phyloP scores from a whole-genome alignment of 2,888 invertebrate species.

The Minunthozetes semirufus region DNA sequence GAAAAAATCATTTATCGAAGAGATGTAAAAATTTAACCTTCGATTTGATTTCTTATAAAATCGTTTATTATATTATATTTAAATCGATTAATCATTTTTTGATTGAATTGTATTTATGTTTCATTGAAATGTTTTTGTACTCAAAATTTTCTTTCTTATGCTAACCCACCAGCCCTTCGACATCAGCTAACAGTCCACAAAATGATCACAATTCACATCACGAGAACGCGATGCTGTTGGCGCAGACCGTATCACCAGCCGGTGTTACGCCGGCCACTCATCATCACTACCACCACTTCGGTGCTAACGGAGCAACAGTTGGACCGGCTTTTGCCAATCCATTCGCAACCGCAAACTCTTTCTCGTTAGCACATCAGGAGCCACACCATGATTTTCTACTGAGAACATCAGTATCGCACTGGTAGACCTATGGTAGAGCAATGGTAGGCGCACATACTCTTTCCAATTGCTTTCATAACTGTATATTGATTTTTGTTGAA shows the following conservation, averaged over 20 bases:
- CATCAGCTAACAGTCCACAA: background rate
- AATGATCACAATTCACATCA: slow-evolving; percentile 28
- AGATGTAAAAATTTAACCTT: too few species aligned
- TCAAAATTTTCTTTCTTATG: too few species aligned
- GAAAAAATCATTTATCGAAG: too few species aligned
- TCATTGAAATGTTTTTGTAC: too few species aligned
- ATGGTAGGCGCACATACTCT: slow-evolving; percentile 18
- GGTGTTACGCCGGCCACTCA: slow-evolving; percentile 26
- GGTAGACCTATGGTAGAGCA: slow-evolving; percentile 28
- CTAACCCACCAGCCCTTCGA: slow-evolving; percentile 1
- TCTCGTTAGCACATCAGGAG: slow-evolving; percentile 27
- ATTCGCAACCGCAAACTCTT: slow-evolving; percentile 33
- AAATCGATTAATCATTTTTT: too few species aligned
- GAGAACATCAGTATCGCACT: slow-evolving; percentile 34
- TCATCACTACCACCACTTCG: slow-evolving; percentile 33
- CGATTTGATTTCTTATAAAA: too few species aligned
- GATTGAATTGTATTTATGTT: too few species aligned
- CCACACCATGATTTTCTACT: slow-evolving; percentile 37
- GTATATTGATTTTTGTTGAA: background rate
- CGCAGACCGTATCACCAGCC: slow-evolving; percentile 17
- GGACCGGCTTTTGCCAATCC: slow-evolving; percentile 27
- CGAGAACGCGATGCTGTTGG: slow-evolving; percentile 33
- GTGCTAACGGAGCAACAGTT: slow-evolving; percentile 3
- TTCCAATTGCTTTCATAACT: background rate
- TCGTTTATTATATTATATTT: too few species aligned